Percentiles rank a stretch among this genome's conserved stretches.
These are phyloP conservation scores for Epirrhoe tristata DNA, from an alignment of 2,888 invertebrate species.

Conservation along the genomic window DNA sequence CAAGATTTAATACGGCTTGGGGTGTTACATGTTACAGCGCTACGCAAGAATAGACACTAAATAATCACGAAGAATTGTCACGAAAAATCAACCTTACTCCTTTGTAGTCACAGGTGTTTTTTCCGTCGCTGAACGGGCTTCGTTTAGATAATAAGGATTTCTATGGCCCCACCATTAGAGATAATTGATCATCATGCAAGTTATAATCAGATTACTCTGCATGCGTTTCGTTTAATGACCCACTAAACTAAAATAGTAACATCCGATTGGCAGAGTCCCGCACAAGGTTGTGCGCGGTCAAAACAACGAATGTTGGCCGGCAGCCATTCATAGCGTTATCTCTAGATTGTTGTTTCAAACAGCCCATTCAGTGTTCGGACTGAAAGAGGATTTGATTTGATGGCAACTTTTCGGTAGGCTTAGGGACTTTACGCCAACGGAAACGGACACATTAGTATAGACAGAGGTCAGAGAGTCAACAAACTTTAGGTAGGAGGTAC, in stretches of 20 bases:
- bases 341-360: slow-evolving; percentile 33
- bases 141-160: background rate
- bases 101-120: background rate
- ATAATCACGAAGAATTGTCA: no score
- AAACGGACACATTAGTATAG: background rate
- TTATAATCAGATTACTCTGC: slow-evolving; percentile 44
- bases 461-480: background rate
- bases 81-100: background rate
- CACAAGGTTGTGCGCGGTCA: slow-evolving; percentile 65
- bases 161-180: background rate
- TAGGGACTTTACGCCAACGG: slow-evolving; percentile 2
- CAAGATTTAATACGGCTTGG: background rate
- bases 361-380: slow-evolving; percentile 28
- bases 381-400: slow-evolving; percentile 23
- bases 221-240: slow-evolving; percentile 69
- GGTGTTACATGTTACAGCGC: no score
- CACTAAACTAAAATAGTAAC: slow-evolving; percentile 71
- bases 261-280: slow-evolving; percentile 66
- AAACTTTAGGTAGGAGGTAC: background rate
- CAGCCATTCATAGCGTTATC: slow-evolving; percentile 54
- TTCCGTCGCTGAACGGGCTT: background rate
- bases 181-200: slow-evolving; percentile 19
- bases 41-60: no score
- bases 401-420: slow-evolving; percentile 11
- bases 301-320: slow-evolving; percentile 51